These are phyloP conservation scores for Drosophila lacteicornis DNA, from an alignment of 1,140 invertebrate species.

Conservation along the genomic window DNA sequence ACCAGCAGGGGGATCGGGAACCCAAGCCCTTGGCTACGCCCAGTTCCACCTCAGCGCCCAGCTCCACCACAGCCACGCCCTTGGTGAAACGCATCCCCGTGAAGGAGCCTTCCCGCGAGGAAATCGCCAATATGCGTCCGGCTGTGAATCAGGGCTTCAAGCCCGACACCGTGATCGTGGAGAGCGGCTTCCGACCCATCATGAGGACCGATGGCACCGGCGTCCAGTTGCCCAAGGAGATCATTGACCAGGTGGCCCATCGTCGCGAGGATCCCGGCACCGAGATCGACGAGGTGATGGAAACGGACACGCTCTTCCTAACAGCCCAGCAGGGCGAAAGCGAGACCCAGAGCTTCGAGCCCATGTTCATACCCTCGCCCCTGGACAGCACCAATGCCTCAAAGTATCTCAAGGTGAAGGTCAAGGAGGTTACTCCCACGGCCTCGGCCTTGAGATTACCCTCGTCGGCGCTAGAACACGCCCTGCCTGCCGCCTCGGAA, in stretches of 20 bases:
- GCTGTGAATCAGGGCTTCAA: constrained; percentile 91
- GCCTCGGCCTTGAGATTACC: constrained; percentile 59
- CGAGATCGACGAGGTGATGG: constrained; percentile 85
- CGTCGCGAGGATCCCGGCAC: constrained; percentile 85
- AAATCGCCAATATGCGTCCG: constrained; percentile 85
- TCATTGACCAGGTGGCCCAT: constrained; percentile 85
- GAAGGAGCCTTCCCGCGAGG: constrained; percentile 85
- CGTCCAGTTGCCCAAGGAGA: constrained; percentile 84
- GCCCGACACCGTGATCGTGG: constrained; percentile 91
- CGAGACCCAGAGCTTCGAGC: constrained; percentile 88
- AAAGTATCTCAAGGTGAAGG: constrained; percentile 82
- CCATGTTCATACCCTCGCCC: constrained; percentile 91
- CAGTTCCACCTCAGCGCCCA: constrained; percentile 6
- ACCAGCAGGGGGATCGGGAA: constrained; percentile 37
- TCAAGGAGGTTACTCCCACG: constrained; percentile 40
- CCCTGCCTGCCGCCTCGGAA: constrained; percentile 51
- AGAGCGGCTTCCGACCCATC: constrained; percentile 93
- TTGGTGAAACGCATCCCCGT: constrained; percentile 73
- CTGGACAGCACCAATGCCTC: constrained; percentile 86
- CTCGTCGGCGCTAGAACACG: constrained; percentile 57
- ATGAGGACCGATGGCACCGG: constrained; percentile 86
- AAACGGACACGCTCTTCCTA: constrained; percentile 83
- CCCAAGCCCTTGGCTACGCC: constrained; percentile 15
- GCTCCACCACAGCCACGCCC: constrained; percentile 28
- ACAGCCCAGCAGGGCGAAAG: constrained; percentile 81